Evolutionary conservation across 1,140 invertebrate species (phyloP).

Genomic region (Drosophila murphyi): DNA sequence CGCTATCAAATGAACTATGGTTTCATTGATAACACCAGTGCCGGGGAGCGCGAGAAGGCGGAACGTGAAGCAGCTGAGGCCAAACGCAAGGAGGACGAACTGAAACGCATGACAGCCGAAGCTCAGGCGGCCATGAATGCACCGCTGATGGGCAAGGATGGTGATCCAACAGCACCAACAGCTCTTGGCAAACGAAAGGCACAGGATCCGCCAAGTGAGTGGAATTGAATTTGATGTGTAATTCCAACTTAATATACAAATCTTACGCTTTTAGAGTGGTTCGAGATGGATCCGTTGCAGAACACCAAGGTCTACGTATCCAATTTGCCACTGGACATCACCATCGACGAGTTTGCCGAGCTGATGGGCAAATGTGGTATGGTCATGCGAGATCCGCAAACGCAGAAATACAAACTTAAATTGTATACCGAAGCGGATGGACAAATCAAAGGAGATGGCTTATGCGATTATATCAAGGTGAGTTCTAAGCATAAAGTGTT

Average conservation of each 20-base stretch:
- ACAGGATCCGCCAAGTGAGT: slow-evolving; percentile 84
- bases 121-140: slow-evolving; percentile 73
- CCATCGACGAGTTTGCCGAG: slow-evolving; percentile 94
- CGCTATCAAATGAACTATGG: slow-evolving; percentile 98
- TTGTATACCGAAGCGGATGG: slow-evolving; percentile 94
- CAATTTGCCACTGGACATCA: slow-evolving; percentile 95
- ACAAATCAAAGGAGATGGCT: slow-evolving; percentile 96
- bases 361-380: slow-evolving; percentile 99
- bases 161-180: slow-evolving; percentile 25
- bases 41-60: slow-evolving; percentile 62
- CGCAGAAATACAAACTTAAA: slow-evolving; percentile 96
- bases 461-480: slow-evolving; percentile 98
- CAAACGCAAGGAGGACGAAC: slow-evolving; percentile 67
- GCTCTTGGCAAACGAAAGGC: slow-evolving; percentile 83
- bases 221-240: background rate
- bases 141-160: slow-evolving; percentile 49
- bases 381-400: slow-evolving; percentile 93
- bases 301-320: slow-evolving; percentile 99
- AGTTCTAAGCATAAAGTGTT: slow-evolving; percentile 45
- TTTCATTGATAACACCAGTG: slow-evolving; percentile 87
- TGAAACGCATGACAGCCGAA: slow-evolving; percentile 73
- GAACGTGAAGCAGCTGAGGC: slow-evolving; percentile 63
- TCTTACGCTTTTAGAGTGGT: slow-evolving; percentile 89
- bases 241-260: background rate
- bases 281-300: slow-evolving; percentile 95